A percentile compares a stretch with the other conserved stretches of the same genome.
Conservation (phyloP, 2,797 vertebrate species). For the Dryobates pubescens region DNA sequence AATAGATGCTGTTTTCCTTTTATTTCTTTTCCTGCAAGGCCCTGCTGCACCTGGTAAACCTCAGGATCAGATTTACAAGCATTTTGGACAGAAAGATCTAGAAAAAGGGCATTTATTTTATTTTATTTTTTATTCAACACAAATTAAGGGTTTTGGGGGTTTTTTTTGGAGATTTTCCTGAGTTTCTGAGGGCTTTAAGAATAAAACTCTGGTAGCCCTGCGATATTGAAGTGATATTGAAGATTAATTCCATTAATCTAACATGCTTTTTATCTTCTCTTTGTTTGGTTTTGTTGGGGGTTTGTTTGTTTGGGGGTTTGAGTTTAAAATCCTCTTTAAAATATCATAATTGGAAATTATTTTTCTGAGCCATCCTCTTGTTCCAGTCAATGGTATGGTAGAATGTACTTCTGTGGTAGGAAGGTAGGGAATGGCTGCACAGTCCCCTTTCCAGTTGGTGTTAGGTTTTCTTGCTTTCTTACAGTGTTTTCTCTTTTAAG, state of each 20-base stretch:
- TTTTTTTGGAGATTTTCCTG: background rate
- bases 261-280: background rate
- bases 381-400: background rate
- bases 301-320: too few species aligned
- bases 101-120: background rate
- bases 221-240: background rate
- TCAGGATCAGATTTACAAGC: background rate
- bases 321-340: background rate
- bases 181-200: background rate
- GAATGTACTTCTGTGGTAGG: background rate
- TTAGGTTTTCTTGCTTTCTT: background rate
- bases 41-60: background rate
- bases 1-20: background rate
- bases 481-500: background rate
- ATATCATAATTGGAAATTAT: background rate
- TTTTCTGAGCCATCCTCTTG: background rate
- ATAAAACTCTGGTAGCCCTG: background rate
- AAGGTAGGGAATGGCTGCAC: background rate
- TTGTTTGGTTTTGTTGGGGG: background rate
- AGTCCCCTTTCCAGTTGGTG: background rate
- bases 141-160: background rate
- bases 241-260: background rate
- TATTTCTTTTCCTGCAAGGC: background rate
- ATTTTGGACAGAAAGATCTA: background rate
- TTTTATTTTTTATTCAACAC: background rate